Base-by-base conservation (phyloP, 2,888 invertebrate species). In the Carterocephalus palaemon region DNA sequence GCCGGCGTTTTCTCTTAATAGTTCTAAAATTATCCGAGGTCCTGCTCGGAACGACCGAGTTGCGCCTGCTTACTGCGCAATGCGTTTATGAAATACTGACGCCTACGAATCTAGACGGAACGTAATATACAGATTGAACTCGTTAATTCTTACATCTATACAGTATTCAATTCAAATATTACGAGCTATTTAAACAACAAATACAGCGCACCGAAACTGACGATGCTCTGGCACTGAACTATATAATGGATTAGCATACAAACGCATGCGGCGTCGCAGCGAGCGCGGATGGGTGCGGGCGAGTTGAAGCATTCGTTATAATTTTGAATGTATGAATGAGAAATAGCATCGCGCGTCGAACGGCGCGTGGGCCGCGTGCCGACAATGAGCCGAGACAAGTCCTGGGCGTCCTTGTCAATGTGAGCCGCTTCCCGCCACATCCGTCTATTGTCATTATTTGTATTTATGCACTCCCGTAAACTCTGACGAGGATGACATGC, bases 251-350 rank as follows among this genome's bases (percentile, higher is more conserved):
- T 86, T 86, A 76, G 82, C 85, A 86, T 86, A 86, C 85, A 86
- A 86, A 85, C 84, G 78, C 74, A 74, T 70, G 73, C 60, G 70
- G 71, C 75, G 75, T 75, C 73, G 73, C 64, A 67, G 67, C 70
- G 60, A 69, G 65, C 71, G 59, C 67, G 69, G 70, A 76, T 81
- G 80, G 85, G 85, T 76, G 84, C 82, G 84, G 84, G 82, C 77
- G 80, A 76, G 68, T 60, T 61, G 60, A 62, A 69, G 72, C 68
- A 72, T 79, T 83, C 78, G 84, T 84, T 84, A 82, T 86, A 74
- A 83, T 83, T 81, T 82, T 82, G 82, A 84, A 86, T 86, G 85
- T 83, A 85, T 86, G 85, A 86, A 85, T 86, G 85, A 83, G 83
- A 78, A 85, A 80, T 81, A 68, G 75, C 69, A 53, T 72, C 68